Evolutionary conservation across 2,888 invertebrate genomes (phyloP).

Genomic region (Malachius bipustulatus): DNA sequence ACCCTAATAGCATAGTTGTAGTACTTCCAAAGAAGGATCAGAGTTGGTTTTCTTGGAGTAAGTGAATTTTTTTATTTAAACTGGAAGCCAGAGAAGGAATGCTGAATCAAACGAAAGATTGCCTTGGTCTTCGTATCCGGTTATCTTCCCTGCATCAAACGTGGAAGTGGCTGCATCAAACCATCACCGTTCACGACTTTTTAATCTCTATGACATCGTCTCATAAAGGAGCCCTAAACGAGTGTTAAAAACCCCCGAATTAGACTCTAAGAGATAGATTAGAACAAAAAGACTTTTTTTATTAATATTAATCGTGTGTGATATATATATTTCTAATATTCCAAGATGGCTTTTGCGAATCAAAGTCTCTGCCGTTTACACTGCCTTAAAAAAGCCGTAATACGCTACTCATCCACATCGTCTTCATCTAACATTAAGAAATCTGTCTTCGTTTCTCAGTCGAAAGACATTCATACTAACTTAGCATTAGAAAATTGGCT

Average conservation of each 20-base stretch:
- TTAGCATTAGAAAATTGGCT: slow-evolving; percentile 95
- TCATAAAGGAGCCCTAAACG: slow-evolving; percentile 52
- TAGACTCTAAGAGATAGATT: too few species aligned
- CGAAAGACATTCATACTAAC: slow-evolving; percentile 82
- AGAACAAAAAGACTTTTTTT: too few species aligned
- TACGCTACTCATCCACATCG: slow-evolving; percentile 17
- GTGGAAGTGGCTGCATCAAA: slow-evolving; percentile 92
- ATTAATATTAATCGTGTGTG: too few species aligned
- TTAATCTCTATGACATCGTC: slow-evolving; percentile 69
- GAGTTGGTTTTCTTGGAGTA: slow-evolving; percentile 32
- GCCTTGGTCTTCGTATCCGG: slow-evolving; percentile 81
- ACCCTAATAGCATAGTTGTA: too few species aligned
- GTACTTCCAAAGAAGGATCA: not conserved
- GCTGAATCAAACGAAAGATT: slow-evolving; percentile 61
- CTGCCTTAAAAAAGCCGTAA: slow-evolving; percentile 18
- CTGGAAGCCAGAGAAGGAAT: slow-evolving; percentile 36
- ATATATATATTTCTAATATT: too few species aligned
- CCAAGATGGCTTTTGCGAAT: slow-evolving; percentile 31
- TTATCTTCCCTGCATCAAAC: slow-evolving; percentile 82
- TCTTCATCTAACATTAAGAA: slow-evolving; percentile 48
- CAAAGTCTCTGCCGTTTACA: slow-evolving; percentile 22
- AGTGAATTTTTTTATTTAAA: slow-evolving; percentile 23
- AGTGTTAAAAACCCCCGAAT: too few species aligned
- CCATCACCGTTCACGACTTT: slow-evolving; percentile 77
- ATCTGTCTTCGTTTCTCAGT: slow-evolving; percentile 86